Percentiles rank a stretch among this genome's conserved stretches.
Evolutionary conservation across 1,140 invertebrate genomes (phyloP).

Genomic region (Temnothorax longispinosus): DNA sequence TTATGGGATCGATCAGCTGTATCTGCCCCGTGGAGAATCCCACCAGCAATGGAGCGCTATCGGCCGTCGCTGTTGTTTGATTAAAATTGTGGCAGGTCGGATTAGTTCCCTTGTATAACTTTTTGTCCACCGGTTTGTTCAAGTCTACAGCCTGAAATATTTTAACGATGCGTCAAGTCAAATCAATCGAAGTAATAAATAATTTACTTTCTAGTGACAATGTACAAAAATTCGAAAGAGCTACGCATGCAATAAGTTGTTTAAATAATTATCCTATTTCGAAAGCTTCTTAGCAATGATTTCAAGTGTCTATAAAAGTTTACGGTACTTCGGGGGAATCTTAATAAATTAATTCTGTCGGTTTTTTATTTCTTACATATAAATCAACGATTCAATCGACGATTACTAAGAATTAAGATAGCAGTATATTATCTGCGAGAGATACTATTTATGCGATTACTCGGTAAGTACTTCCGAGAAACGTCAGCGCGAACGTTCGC

Average conservation of each 20-base stretch:
- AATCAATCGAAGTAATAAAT: background rate
- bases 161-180: constrained; percentile 8
- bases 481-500: background rate
- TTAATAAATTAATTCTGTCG: background rate
- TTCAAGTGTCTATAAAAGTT: background rate
- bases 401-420: constrained; percentile 4
- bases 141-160: constrained; percentile 94
- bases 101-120: constrained; percentile 99
- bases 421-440: background rate
- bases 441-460: constrained; percentile 1
- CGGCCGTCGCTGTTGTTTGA: constrained; percentile 91
- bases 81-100: constrained; percentile 99
- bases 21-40: constrained; percentile 99
- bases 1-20: constrained; percentile 98
- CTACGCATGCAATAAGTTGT: background rate
- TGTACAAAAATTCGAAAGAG: background rate
- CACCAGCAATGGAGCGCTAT: constrained; percentile 95
- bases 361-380: background rate
- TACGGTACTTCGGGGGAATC: background rate
- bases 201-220: background rate
- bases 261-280: background rate
- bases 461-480: background rate
- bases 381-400: background rate
- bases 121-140: constrained; percentile 98
- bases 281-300: background rate